Conservation (phyloP, 2,113 vertebrate species). For the Glaucidium brasilianum region DNA sequence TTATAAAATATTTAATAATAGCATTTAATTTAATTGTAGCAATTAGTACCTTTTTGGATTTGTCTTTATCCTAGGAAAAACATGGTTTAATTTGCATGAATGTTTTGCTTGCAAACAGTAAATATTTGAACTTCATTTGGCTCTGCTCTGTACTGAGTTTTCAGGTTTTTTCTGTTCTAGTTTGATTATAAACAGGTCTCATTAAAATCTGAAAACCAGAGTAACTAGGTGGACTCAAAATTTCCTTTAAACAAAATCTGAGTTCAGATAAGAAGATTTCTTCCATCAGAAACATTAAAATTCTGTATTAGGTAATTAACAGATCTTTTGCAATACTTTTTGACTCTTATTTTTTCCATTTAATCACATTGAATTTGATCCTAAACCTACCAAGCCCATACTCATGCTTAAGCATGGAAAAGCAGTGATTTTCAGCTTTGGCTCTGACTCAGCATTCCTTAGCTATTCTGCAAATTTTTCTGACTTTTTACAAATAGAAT, state of each 20-base stretch:
- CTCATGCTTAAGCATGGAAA: neutral
- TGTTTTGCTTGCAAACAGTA: neutral
- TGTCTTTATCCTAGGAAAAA: neutral
- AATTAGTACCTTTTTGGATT: neutral
- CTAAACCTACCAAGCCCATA: neutral
- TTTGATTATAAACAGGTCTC: neutral
- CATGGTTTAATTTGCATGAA: neutral
- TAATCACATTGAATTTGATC: neutral
- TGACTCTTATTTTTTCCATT: neutral
- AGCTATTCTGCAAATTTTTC: neutral
- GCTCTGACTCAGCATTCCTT: neutral
- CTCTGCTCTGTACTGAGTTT: neutral
- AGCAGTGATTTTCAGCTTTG: neutral
- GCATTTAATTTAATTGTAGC: neutral
- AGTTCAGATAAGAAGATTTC: neutral
- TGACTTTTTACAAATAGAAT: neutral
- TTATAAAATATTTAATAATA: neutral
- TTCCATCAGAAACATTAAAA: neutral
- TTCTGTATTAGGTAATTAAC: neutral
- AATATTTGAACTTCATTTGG: conserved; percentile 32
- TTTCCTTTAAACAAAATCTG: neutral
- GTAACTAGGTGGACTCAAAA: neutral
- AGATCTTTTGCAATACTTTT: neutral
- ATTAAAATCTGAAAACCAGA: neutral
- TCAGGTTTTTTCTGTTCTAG: neutral